Percentiles rank a stretch among this genome's conserved stretches.
These are phyloP conservation scores for Netelia melanura DNA, from an alignment of 2,888 invertebrate species.

Conservation along the genomic window DNA sequence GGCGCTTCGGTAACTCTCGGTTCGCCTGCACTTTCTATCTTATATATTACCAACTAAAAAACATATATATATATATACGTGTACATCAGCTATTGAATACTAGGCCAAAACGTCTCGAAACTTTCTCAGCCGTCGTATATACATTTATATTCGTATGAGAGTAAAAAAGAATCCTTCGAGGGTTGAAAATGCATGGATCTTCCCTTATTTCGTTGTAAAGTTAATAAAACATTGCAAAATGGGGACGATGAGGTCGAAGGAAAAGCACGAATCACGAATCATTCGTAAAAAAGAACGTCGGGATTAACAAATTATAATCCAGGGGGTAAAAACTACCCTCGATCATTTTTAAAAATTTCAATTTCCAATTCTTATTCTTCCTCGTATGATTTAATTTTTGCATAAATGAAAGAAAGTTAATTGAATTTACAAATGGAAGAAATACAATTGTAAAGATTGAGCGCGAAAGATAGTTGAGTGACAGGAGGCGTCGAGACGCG, in stretches of 20 bases:
- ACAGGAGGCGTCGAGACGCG: no score
- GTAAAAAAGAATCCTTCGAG: neutral
- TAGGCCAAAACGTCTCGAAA: conserved; percentile 76
- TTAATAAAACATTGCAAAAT: neutral
- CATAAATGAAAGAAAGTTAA: no score
- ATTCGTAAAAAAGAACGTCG: no score
- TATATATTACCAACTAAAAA: neutral
- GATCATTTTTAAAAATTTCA: no score
- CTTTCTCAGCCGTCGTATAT: conserved; percentile 68
- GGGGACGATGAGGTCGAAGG: neutral
- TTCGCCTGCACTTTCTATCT: conserved; percentile 47
- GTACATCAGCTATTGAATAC: neutral
- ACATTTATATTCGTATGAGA: conserved; percentile 1
- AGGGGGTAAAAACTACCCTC: no score
- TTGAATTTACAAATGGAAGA: no score
- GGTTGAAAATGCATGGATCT: neutral
- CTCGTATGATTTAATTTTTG: no score
- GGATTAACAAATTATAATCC: no score
- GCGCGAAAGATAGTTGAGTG: no score
- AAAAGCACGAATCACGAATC: no score
- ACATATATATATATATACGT: neutral
- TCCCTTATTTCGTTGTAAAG: neutral
- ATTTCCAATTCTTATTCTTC: no score
- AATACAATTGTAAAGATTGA: no score
- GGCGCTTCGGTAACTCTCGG: conserved; percentile 58